Conservation (phyloP, 2,888 invertebrate species). For the Terebella lapidaria region DNA sequence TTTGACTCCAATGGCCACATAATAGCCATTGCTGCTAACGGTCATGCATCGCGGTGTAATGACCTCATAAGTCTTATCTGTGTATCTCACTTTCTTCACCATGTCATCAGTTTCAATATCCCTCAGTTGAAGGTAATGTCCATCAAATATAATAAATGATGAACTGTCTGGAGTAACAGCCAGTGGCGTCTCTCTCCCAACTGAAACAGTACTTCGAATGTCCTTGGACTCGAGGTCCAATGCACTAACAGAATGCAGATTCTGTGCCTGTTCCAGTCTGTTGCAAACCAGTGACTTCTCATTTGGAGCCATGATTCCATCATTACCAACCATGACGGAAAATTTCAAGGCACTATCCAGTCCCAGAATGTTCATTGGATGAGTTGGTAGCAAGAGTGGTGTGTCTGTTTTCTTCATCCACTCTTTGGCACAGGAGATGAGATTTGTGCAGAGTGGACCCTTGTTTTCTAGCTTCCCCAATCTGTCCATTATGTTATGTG, state of each 20-base stretch:
- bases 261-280: slow-evolving; percentile 3
- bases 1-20: slow-evolving; percentile 6
- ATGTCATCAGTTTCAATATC: slow-evolving; percentile 19
- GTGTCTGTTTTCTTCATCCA: slow-evolving; percentile 10
- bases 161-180: slow-evolving; percentile 8
- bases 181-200: slow-evolving; percentile 11
- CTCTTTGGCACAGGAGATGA: slow-evolving; percentile 12
- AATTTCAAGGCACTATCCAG: slow-evolving; percentile 18
- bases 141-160: slow-evolving; percentile 8
- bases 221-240: slow-evolving; percentile 16
- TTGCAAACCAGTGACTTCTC: slow-evolving; percentile 12
- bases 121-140: slow-evolving; percentile 1
- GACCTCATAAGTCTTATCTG: slow-evolving; percentile 8
- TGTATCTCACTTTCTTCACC: not conserved
- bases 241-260: slow-evolving; percentile 5
- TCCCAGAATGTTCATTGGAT: slow-evolving; percentile 6
- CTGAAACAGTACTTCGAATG: slow-evolving; percentile 5
- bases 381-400: slow-evolving; percentile 18
- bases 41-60: slow-evolving; percentile 9
- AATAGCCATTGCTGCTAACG: slow-evolving; percentile 8
- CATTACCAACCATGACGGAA: slow-evolving; percentile 13
- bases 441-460: not conserved
- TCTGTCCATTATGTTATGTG: slow-evolving; percentile 13
- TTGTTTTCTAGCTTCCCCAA: not conserved
- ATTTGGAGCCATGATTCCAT: slow-evolving; percentile 15